Percentiles rank a stretch among this genome's conserved stretches.
These are phyloP conservation scores for Herminia tarsipennalis DNA, from an alignment of 2,888 invertebrate species.

Conservation along the genomic window DNA sequence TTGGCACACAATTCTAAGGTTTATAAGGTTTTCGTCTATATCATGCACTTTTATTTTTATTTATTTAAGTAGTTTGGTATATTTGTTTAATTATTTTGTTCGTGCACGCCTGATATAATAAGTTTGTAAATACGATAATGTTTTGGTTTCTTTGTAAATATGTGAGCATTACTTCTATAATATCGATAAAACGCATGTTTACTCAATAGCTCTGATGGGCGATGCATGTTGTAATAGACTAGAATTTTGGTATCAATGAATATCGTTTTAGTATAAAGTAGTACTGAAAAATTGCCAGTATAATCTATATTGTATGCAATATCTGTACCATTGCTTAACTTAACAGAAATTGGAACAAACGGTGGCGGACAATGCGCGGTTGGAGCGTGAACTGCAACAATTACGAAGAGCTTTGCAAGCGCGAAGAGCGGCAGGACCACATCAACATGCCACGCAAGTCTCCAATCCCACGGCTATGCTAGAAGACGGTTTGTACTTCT, in stretches of 20 bases:
- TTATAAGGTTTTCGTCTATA: constrained; percentile 88
- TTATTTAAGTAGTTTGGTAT: constrained; percentile 31
- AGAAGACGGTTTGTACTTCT: constrained; percentile 86
- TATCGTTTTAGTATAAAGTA: too few relatives aligned
- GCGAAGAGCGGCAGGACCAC: constrained; percentile 84
- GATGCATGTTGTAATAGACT: constrained; percentile 4
- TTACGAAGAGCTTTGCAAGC: constrained; percentile 93
- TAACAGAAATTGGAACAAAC: constrained; percentile 94
- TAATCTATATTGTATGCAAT: too few relatives aligned
- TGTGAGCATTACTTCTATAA: neutral
- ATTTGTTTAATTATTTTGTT: constrained; percentile 5
- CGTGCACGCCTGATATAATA: constrained; percentile 6
- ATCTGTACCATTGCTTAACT: too few relatives aligned
- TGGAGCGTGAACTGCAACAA: constrained; percentile 95
- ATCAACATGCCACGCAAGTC: constrained; percentile 37
- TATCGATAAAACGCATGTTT: constrained; percentile 1
- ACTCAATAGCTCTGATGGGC: neutral
- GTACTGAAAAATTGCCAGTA: too few relatives aligned
- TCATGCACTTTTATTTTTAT: constrained; percentile 76
- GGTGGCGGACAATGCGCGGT: constrained; percentile 94
- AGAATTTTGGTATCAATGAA: neutral
- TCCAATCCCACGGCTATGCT: constrained; percentile 86
- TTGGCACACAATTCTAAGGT: constrained; percentile 97
- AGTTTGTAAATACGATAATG: neutral
- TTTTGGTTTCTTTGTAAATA: neutral